phyloP scores from a whole-genome alignment of 1,140 invertebrate species.

The Trachymyrmex septentrionalis region DNA sequence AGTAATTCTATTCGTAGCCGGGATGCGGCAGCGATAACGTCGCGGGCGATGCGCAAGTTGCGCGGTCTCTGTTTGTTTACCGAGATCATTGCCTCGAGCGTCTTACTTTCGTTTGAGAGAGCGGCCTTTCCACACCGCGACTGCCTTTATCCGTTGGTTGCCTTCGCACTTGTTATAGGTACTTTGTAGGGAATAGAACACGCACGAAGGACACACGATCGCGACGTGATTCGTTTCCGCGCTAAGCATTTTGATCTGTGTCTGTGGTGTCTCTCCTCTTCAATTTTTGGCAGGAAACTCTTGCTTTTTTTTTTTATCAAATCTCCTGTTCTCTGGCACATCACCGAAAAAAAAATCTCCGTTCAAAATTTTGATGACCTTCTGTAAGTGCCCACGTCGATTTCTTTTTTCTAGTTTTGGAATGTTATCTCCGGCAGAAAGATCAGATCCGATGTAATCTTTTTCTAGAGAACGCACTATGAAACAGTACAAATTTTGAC shows the following conservation, averaged over 20 bases:
- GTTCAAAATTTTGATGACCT: too few relatives aligned
- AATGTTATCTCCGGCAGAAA: too few relatives aligned
- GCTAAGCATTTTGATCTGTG: not conserved
- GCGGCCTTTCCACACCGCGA: slow-evolving; percentile 28
- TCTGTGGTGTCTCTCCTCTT: too few relatives aligned
- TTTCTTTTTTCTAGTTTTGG: too few relatives aligned
- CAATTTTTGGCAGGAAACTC: too few relatives aligned
- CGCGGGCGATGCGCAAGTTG: slow-evolving; percentile 62
- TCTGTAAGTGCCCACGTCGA: too few relatives aligned
- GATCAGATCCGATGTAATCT: too few relatives aligned
- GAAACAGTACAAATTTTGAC: too few relatives aligned
- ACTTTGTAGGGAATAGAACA: not conserved
- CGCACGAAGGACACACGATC: not conserved
- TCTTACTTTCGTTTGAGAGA: slow-evolving; percentile 5
- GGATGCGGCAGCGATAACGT: slow-evolving; percentile 66
- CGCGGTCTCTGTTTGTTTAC: slow-evolving; percentile 72
- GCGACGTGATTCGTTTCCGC: not conserved
- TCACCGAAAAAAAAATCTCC: too few relatives aligned
- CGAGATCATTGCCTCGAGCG: slow-evolving; percentile 65
- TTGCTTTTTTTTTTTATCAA: too few relatives aligned
- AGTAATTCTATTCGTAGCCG: slow-evolving; percentile 71
- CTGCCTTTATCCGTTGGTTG: slow-evolving; percentile 1
- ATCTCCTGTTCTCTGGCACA: too few relatives aligned
- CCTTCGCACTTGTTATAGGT: not conserved
- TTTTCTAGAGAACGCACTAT: too few relatives aligned